phyloP scores from a whole-genome alignment of 2,797 vertebrate genomes.

The Coregonus sp. region DNA sequence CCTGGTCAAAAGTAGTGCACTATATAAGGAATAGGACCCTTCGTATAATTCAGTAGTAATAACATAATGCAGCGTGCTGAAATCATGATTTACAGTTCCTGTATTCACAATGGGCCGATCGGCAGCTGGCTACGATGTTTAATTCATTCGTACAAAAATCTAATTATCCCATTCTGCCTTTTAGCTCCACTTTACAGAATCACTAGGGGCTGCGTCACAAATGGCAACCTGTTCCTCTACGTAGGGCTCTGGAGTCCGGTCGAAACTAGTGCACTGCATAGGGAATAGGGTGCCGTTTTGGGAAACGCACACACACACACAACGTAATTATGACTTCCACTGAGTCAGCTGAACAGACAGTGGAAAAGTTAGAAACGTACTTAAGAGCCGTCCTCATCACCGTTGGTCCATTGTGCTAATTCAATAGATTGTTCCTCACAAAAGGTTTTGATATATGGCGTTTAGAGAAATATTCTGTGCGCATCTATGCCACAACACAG shows the following conservation, averaged over 20 bases:
- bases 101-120: background rate
- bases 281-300: too few relatives aligned
- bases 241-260: background rate
- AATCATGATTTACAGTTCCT: conserved; percentile 52
- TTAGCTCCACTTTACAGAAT: conserved; percentile 8
- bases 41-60: conserved; percentile 22
- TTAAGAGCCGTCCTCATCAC: background rate
- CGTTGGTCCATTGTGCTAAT: conserved; percentile 16
- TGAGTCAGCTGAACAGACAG: conserved; percentile 39
- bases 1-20: too few relatives aligned
- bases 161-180: conserved; percentile 11
- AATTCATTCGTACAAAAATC: conserved; percentile 31
- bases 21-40: too few relatives aligned
- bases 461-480: background rate
- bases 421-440: conserved; percentile 20
- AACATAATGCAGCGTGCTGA: conserved; percentile 34
- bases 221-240: too few relatives aligned
- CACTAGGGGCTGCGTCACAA: too few relatives aligned
- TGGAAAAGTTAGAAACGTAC: background rate
- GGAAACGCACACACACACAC: background rate
- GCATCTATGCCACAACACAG: background rate
- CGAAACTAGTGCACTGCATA: too few relatives aligned
- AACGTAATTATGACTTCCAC: conserved; percentile 43
- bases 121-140: conserved; percentile 5
- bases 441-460: background rate